Conservation (phyloP, 2,888 invertebrate species). For the Nomada fucata region DNA sequence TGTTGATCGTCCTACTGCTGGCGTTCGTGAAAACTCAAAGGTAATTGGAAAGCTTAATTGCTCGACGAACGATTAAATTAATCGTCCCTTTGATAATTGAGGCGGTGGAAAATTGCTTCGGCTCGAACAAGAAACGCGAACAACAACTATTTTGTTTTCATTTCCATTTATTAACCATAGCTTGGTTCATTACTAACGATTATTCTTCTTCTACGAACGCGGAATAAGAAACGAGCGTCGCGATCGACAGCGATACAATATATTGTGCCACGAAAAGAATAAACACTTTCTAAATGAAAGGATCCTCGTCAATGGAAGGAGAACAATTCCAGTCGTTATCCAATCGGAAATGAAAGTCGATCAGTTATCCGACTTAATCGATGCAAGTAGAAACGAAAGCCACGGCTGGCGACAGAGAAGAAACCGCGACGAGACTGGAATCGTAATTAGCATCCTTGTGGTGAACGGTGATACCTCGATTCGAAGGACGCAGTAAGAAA, state of each 20-base stretch:
- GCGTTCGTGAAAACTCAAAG: background rate
- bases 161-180: background rate
- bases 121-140: too few species aligned
- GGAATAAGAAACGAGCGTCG: too few species aligned
- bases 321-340: too few species aligned
- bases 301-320: background rate
- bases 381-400: background rate
- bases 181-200: too few species aligned
- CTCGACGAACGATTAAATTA: background rate
- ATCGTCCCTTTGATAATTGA: background rate
- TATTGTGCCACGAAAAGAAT: too few species aligned
- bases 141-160: too few species aligned
- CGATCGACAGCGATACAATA: too few species aligned
- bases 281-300: background rate
- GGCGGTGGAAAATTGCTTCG: background rate
- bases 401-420: background rate
- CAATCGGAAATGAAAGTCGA: too few species aligned
- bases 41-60: background rate
- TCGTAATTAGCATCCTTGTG: background rate
- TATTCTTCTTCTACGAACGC: too few species aligned
- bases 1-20: too few species aligned
- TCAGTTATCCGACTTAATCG: too few species aligned
- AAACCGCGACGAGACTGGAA: background rate
- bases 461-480: background rate
- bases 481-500: constrained; percentile 1